A percentile compares a stretch with the other conserved stretches of the same genome.
phyloP scores from a whole-genome alignment of 2,888 invertebrate genomes.

The Ptilodon capucinus region DNA sequence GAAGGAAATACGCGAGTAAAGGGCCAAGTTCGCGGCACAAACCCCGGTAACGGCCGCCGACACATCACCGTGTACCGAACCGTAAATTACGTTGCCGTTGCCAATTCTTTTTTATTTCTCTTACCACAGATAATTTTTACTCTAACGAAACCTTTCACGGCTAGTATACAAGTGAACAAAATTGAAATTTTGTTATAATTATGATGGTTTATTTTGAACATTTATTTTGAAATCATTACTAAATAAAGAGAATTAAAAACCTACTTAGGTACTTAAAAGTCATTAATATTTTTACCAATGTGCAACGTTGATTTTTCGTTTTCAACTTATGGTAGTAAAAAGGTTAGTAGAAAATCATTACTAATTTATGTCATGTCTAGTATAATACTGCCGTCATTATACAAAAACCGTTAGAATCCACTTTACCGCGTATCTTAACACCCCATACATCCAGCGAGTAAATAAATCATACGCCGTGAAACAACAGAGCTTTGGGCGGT shows the following conservation, averaged over 20 bases:
- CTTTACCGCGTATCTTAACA: neutral
- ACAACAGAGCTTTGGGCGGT: neutral
- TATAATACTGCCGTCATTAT: neutral
- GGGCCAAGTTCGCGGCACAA: slow-evolving; percentile 33
- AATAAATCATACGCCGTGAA: neutral
- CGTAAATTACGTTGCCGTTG: slow-evolving; percentile 17
- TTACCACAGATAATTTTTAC: slow-evolving; percentile 25
- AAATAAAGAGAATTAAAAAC: too few relatives aligned
- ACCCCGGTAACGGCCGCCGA: slow-evolving; percentile 30
- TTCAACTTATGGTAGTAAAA: too few relatives aligned
- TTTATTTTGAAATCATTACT: too few relatives aligned
- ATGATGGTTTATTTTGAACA: too few relatives aligned
- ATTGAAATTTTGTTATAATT: neutral
- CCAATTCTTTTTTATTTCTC: slow-evolving; percentile 15
- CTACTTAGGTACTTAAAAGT: too few relatives aligned
- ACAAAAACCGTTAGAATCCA: neutral
- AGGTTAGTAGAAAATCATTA: too few relatives aligned
- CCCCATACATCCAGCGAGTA: neutral
- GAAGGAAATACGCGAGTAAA: slow-evolving; percentile 37
- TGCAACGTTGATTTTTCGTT: too few relatives aligned
- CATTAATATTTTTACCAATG: too few relatives aligned
- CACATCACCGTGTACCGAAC: slow-evolving; percentile 15
- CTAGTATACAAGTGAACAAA: too few relatives aligned
- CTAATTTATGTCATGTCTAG: too few relatives aligned
- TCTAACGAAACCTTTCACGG: slow-evolving; percentile 18